A percentile compares a stretch with the other conserved stretches of the same genome.
phyloP scores from a whole-genome alignment of 2,888 invertebrate genomes.

The Tryphoninae sp. region DNA sequence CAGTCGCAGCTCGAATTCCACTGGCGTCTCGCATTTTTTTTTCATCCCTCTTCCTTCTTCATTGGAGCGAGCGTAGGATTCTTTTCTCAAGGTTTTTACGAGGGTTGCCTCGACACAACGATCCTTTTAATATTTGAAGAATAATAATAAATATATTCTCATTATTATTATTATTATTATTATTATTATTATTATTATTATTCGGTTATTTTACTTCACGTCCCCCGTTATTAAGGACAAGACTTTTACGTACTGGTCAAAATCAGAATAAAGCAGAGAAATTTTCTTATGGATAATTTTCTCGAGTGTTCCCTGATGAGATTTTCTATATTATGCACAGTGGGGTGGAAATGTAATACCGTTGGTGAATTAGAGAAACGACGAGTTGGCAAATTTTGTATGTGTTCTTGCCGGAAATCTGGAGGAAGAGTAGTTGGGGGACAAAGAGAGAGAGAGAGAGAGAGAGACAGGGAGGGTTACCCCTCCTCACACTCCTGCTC shows the following conservation, averaged over 20 bases:
- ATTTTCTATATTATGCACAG: not conserved
- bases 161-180: not conserved
- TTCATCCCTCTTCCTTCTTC: not conserved
- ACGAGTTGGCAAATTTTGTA: conserved; percentile 46
- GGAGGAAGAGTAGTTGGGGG: too few species aligned
- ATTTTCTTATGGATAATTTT: conserved; percentile 19
- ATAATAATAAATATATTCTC: conserved; percentile 8
- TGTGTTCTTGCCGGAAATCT: conserved; percentile 29
- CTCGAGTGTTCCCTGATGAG: not conserved
- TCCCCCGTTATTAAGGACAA: too few species aligned
- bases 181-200: too few species aligned
- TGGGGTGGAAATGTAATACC: conserved; percentile 16
- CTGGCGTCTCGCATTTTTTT: not conserved
- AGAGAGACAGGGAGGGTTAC: too few species aligned
- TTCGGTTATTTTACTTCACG: too few species aligned
- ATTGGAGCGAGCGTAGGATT: not conserved
- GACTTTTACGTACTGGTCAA: too few species aligned
- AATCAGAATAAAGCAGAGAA: not conserved
- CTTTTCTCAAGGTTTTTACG: not conserved
- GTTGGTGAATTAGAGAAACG: conserved; percentile 49
- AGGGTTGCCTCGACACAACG: not conserved
- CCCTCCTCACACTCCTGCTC: not conserved
- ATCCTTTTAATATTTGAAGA: not conserved
- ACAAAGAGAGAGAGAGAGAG: too few species aligned
- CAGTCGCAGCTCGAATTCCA: conserved; percentile 11